phyloP scores from a whole-genome alignment of 1,140 invertebrate genomes.

The Caenorhabditis briggsae region DNA sequence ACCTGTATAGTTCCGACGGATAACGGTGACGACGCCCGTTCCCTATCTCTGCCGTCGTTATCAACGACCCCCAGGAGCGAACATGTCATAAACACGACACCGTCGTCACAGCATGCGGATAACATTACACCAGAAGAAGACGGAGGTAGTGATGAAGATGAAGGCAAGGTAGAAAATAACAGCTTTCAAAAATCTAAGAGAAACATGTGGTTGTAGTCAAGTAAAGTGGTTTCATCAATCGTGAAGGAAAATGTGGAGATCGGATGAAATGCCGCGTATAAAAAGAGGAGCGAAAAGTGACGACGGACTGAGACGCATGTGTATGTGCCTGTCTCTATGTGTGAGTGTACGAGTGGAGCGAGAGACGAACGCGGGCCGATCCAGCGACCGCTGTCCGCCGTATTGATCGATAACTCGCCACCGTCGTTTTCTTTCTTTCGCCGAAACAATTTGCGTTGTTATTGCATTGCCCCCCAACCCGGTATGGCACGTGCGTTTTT shows the following conservation, averaged over 20 bases:
- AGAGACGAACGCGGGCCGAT: conserved; percentile 48
- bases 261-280: conserved; percentile 50
- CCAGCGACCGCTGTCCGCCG: conserved; percentile 40
- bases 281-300: conserved; percentile 54
- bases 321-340: conserved; percentile 51
- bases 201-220: conserved; percentile 49
- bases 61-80: conserved; percentile 47
- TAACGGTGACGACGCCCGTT: conserved; percentile 20
- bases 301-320: conserved; percentile 47
- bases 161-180: conserved; percentile 4
- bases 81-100: conserved; percentile 56
- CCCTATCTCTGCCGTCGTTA: conserved; percentile 26
- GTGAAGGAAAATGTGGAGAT: conserved; percentile 36
- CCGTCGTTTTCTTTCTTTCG: conserved; percentile 34
- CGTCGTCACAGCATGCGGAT: conserved; percentile 49
- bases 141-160: background rate
- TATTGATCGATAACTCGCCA: conserved; percentile 52
- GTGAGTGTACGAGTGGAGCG: conserved; percentile 52
- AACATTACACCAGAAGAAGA: conserved; percentile 21
- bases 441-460: conserved; percentile 42
- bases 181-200: conserved; percentile 37
- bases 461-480: conserved; percentile 9
- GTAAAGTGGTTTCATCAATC: conserved; percentile 33
- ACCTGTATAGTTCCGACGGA: conserved; percentile 44
- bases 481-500: conserved; percentile 33